phyloP scores from a whole-genome alignment of 2,888 invertebrate genomes.

The Gastracanthus pulcherrimus region DNA sequence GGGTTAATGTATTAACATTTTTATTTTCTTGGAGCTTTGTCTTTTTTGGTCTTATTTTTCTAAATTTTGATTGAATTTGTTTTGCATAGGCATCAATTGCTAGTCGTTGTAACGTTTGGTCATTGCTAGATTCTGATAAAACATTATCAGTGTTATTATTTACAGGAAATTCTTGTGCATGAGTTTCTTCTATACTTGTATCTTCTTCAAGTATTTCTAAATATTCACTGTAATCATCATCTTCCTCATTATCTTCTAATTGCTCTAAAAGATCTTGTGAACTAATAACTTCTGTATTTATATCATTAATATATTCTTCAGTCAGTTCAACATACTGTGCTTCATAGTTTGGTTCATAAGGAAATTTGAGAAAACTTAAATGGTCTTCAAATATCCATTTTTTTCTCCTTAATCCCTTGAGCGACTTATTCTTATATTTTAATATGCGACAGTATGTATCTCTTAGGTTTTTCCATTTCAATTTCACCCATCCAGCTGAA shows the following conservation, averaged over 20 bases:
- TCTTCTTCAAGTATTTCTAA: constrained; percentile 70
- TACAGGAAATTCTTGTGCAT: constrained; percentile 15
- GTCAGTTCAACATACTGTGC: constrained; percentile 71
- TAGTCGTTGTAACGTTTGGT: constrained; percentile 48
- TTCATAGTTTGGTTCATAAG: constrained; percentile 73
- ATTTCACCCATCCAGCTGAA: constrained; percentile 72
- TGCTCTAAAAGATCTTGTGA: constrained; percentile 72
- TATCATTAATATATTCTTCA: constrained; percentile 72
- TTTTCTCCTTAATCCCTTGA: constrained; percentile 71
- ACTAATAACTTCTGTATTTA: constrained; percentile 68
- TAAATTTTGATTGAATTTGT: constrained; percentile 71
- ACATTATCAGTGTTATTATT: constrained; percentile 14
- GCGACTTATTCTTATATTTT: constrained; percentile 73
- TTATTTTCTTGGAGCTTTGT: constrained; percentile 42
- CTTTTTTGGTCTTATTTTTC: constrained; percentile 70
- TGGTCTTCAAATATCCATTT: constrained; percentile 76
- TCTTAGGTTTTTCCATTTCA: constrained; percentile 74
- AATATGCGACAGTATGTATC: constrained; percentile 75
- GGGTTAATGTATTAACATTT: constrained; percentile 43
- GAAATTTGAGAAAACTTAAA: constrained; percentile 72
- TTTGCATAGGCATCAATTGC: constrained; percentile 66
- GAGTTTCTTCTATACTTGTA: constrained; percentile 14
- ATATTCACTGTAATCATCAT: constrained; percentile 74
- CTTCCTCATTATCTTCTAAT: constrained; percentile 69
- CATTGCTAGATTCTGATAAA: not conserved